These are phyloP conservation scores for Trichogramma evanescens DNA, from an alignment of 2,888 invertebrate genomes.

Conservation along the genomic window DNA sequence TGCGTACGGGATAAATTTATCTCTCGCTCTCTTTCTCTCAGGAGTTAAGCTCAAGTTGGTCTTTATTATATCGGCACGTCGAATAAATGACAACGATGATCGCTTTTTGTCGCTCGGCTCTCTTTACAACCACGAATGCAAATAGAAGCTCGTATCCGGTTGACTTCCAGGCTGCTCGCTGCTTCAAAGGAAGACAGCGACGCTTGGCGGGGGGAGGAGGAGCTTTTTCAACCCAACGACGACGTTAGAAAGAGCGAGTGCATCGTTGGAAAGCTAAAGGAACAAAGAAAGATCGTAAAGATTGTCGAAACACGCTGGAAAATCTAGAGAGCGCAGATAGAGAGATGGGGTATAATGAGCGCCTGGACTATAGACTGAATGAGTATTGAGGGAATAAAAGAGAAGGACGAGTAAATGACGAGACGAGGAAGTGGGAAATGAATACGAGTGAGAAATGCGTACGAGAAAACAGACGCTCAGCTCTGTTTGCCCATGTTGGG, in stretches of 20 bases:
- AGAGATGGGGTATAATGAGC: constrained; percentile 15
- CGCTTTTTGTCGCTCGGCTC: constrained; percentile 32
- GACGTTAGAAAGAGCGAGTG: background rate
- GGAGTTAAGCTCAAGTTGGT: constrained; percentile 15
- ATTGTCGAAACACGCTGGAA: constrained; percentile 2
- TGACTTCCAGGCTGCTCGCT: constrained; percentile 32
- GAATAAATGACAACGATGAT: constrained; percentile 29
- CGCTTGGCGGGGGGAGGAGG: background rate
- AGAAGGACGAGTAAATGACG: constrained; percentile 6
- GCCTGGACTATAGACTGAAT: background rate
- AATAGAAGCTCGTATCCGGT: constrained; percentile 42
- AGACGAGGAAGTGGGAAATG: constrained; percentile 6
- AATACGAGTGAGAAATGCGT: constrained; percentile 7
- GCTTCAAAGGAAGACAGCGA: constrained; percentile 3
- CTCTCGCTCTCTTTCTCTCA: too few relatives aligned
- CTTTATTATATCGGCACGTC: constrained; percentile 37
- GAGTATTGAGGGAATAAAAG: constrained; percentile 5
- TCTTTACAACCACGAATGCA: constrained; percentile 43
- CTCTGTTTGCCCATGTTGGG: background rate
- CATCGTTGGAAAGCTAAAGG: background rate
- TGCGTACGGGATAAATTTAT: too few relatives aligned
- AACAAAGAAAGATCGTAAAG: constrained; percentile 14
- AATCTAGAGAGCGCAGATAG: background rate
- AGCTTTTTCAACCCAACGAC: background rate
- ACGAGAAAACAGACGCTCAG: constrained; percentile 1